Conservation (phyloP, 2,888 invertebrate species). For the Tholera decimalis region DNA sequence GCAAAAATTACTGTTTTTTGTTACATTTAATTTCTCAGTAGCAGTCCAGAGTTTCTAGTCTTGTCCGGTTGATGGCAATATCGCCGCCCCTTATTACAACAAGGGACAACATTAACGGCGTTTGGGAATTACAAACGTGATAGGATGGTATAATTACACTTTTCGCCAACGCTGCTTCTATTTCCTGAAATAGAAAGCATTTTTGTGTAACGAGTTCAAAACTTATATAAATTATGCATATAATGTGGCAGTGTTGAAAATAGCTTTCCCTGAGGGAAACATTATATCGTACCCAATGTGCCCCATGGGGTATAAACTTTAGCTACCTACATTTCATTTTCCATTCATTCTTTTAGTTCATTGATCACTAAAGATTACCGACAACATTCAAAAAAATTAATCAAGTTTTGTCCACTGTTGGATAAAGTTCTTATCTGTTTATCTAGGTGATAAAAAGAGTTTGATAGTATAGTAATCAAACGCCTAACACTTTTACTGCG, state of each 20-base stretch:
- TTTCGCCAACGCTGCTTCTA: background rate
- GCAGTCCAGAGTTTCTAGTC: too few relatives aligned
- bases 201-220: constrained; percentile 8
- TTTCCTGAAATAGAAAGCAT: constrained; percentile 10
- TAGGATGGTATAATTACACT: too few relatives aligned
- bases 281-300: background rate
- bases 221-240: constrained; percentile 14
- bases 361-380: constrained; percentile 1
- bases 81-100: too few relatives aligned
- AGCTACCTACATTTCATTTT: background rate
- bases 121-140: too few relatives aligned
- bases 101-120: background rate
- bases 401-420: constrained; percentile 8
- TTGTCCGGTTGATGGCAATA: too few relatives aligned
- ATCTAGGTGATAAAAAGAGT: constrained; percentile 44
- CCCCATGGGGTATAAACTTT: background rate
- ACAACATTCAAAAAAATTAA: background rate
- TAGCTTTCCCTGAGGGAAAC: background rate
- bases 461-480: constrained; percentile 50
- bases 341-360: background rate
- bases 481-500: background rate
- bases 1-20: too few relatives aligned
- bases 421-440: constrained; percentile 33
- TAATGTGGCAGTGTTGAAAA: background rate
- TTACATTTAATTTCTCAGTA: too few relatives aligned